Base-by-base conservation (phyloP, 2,797 vertebrate genomes). In the Sebastes hubbsi region DNA sequence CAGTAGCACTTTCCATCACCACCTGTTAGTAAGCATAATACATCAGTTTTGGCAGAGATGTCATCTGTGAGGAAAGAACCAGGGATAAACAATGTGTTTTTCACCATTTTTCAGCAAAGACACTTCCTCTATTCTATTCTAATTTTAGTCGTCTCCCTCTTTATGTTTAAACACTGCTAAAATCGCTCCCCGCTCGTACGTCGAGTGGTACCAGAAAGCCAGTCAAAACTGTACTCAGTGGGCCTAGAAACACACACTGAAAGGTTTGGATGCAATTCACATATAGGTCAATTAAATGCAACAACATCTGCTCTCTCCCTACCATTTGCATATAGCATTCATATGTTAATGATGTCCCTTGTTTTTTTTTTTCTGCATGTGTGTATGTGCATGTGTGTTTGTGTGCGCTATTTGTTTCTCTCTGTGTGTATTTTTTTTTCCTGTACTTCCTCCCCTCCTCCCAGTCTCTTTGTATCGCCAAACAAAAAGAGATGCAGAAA, bases 241-340 rank as follows among this genome's bases (percentile, higher is more conserved):
- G 96, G 96, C 96, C 96, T 96, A 96, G 97, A 97, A 97, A 88
- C 49, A 97, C 96, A 95, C 96, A 97, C 96, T 97, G 97, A 97
- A 98, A 97, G 97, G 97, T 98, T 98, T 97, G 97, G 97, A 98
- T 99, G 97, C 97, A 97, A 98, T 98, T 99, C 98, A 98, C 98
- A 99, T 99, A 98, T 99, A 99, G 98, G 98, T 99, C 98, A 99
- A 99, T 99, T 98, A 99, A 97, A 99, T 99, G 98, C 98, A 95
- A 95, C 97, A 98, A 99, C 98, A 99, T 99, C 98, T 99, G 98
- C 98, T 99, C 97, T 98, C 97, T 96, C 96, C 97, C 95, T 92
- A 93, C 92, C 96, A 99, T 99, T 99, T 98, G 98, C 98, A 99
- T 99, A 99, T 96, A 98, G 97, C 96, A 99, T 99, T 99, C 98